Percentiles rank a stretch among this genome's conserved stretches.
Conservation (phyloP, 2,888 invertebrate species). For the Nysson spinosus region DNA sequence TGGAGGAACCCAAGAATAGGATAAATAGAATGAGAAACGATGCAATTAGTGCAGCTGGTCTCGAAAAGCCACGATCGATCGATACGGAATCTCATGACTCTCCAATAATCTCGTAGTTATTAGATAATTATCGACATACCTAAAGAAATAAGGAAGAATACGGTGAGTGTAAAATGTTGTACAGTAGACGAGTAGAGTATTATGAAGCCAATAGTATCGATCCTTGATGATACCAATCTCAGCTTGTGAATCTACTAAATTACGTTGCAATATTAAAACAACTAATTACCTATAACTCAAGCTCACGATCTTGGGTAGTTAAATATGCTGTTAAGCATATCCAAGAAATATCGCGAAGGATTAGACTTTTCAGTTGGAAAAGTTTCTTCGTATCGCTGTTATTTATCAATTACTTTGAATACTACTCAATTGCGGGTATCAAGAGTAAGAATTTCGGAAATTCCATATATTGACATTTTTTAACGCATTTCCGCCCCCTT, state of each 20-base stretch:
- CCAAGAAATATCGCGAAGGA: constrained; percentile 12
- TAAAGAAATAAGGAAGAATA: constrained; percentile 57
- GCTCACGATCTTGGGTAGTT: constrained; percentile 28
- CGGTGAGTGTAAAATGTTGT: constrained; percentile 76
- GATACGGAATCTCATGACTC: constrained; percentile 75
- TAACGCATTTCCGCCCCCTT: constrained; percentile 48
- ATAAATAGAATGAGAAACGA: neutral
- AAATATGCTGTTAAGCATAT: constrained; percentile 48
- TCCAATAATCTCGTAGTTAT: constrained; percentile 76
- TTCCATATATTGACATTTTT: constrained; percentile 28
- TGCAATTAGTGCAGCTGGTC: constrained; percentile 34
- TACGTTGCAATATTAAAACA: constrained; percentile 73
- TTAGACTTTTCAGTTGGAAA: constrained; percentile 11
- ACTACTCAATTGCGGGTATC: neutral
- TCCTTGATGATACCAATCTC: constrained; percentile 76
- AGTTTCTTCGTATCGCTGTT: neutral
- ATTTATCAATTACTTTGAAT: constrained; percentile 8
- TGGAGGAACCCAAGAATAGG: neutral
- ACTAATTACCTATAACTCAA: constrained; percentile 46
- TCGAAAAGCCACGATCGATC: constrained; percentile 41
- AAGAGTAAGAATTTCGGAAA: constrained; percentile 12
- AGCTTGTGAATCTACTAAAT: constrained; percentile 76
- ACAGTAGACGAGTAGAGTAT: constrained; percentile 76
- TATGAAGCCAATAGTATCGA: constrained; percentile 63
- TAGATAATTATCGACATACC: constrained; percentile 66